Percentiles rank a stretch among this genome's conserved stretches.
Conservation (phyloP, 2,113 vertebrate species). For the Nothobranchius kuhntae region DNA sequence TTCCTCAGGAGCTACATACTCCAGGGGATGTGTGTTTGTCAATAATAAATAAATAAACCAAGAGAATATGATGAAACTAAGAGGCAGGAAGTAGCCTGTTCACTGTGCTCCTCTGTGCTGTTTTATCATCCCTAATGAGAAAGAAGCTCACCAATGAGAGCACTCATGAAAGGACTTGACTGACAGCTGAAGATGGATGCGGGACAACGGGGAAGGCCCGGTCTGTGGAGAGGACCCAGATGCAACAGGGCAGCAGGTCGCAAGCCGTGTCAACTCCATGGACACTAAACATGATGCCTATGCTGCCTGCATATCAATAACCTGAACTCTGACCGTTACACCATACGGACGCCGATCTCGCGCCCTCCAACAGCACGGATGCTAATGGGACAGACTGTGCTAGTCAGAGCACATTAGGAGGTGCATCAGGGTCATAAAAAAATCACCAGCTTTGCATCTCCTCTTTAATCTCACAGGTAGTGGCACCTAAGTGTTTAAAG, state of each 20-base stretch:
- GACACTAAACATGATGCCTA: constrained; percentile 54
- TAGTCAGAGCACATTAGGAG: constrained; percentile 64
- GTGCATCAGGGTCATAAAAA: constrained; percentile 44
- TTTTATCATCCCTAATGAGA: constrained; percentile 37
- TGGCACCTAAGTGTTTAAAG: constrained; percentile 36
- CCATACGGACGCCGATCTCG: constrained; percentile 40
- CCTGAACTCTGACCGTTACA: constrained; percentile 55
- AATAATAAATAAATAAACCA: constrained; percentile 1
- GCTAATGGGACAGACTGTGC: constrained; percentile 67
- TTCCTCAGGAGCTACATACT: constrained; percentile 12
- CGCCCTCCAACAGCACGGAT: constrained; percentile 39
- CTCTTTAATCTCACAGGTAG: constrained; percentile 21
- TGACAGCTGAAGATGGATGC: constrained; percentile 33
- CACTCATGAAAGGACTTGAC: constrained; percentile 14
- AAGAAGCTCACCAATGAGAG: constrained; percentile 22
- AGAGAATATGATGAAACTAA: constrained; percentile 7
- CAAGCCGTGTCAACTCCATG: constrained; percentile 30
- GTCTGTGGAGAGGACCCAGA: constrained; percentile 37
- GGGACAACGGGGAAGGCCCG: background rate
- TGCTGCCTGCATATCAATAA: constrained; percentile 46
- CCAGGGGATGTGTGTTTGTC: constrained; percentile 5
- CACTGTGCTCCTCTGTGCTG: constrained; percentile 11
- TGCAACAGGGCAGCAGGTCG: constrained; percentile 50
- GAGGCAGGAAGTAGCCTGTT: constrained; percentile 13
- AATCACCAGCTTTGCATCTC: constrained; percentile 39